phyloP scores from a whole-genome alignment of 2,113 vertebrate genomes.

The Rostratula benghalensis region DNA sequence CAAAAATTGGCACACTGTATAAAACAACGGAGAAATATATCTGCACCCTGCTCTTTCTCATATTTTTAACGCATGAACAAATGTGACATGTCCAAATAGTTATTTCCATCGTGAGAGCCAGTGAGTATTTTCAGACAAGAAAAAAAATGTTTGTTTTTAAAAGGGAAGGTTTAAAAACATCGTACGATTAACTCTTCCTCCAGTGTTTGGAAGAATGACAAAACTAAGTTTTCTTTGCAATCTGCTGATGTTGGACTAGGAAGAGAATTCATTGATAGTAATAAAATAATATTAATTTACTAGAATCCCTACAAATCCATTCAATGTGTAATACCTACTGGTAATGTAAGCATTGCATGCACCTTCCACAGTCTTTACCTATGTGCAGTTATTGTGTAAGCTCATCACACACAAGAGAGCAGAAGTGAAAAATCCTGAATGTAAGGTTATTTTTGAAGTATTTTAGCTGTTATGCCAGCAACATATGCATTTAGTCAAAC shows the following conservation, averaged over 20 bases:
- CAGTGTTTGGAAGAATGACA: neutral
- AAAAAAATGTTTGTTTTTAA: neutral
- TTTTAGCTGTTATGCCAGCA: neutral
- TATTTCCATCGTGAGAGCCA: neutral
- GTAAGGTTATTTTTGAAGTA: neutral
- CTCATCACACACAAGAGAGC: neutral
- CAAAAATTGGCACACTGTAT: neutral
- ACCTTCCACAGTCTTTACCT: neutral
- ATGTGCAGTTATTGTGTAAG: neutral
- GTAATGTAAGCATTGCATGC: neutral
- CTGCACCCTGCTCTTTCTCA: neutral
- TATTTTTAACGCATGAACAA: neutral
- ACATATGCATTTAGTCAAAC: neutral
- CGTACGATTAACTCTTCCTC: neutral
- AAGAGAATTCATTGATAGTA: neutral
- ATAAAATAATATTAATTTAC: neutral
- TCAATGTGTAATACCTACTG: neutral
- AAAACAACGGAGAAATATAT: constrained; percentile 4
- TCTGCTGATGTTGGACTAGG: neutral
- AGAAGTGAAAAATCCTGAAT: constrained; percentile 3
- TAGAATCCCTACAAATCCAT: neutral
- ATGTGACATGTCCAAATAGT: neutral
- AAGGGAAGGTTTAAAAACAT: neutral
- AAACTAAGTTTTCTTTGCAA: neutral
- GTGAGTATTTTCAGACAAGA: neutral